A percentile compares a stretch with the other conserved stretches of the same genome.
phyloP scores from a whole-genome alignment of 2,797 vertebrate genomes.

The Phalanger gymnotis region DNA sequence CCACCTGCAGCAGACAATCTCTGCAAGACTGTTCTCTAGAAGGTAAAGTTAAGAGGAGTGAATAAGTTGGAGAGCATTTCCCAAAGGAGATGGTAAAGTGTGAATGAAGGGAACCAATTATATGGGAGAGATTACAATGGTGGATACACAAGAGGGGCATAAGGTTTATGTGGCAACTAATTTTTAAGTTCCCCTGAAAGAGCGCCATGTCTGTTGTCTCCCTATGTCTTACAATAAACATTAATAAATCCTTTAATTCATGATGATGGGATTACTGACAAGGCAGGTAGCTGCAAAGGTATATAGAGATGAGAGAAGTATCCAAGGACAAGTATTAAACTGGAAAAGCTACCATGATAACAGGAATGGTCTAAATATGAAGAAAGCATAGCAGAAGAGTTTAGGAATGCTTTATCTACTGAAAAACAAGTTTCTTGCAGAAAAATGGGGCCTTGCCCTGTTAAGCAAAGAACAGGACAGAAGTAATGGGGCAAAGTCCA shows the following conservation, averaged over 20 bases:
- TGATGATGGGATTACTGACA: background rate
- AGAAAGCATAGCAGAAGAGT: background rate
- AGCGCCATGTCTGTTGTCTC: background rate
- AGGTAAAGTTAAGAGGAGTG: background rate
- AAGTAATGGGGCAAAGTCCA: background rate
- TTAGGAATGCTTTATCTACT: background rate
- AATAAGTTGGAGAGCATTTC: background rate
- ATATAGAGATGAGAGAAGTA: background rate
- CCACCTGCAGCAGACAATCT: background rate
- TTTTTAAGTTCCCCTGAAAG: background rate
- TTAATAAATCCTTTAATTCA: background rate
- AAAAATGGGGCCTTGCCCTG: background rate
- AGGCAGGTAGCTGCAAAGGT: background rate
- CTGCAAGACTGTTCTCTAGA: background rate
- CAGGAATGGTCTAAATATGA: background rate
- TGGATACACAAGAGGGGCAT: background rate
- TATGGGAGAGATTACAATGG: background rate
- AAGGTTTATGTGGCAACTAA: background rate
- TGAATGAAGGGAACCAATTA: background rate
- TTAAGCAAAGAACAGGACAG: background rate
- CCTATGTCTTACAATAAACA: background rate
- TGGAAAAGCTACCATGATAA: background rate
- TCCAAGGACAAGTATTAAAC: background rate
- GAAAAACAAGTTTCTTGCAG: background rate
- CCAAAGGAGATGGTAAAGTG: background rate